These are phyloP conservation scores for Pollimyrus isidori DNA, from an alignment of 2,113 vertebrate species.

Conservation along the genomic window DNA sequence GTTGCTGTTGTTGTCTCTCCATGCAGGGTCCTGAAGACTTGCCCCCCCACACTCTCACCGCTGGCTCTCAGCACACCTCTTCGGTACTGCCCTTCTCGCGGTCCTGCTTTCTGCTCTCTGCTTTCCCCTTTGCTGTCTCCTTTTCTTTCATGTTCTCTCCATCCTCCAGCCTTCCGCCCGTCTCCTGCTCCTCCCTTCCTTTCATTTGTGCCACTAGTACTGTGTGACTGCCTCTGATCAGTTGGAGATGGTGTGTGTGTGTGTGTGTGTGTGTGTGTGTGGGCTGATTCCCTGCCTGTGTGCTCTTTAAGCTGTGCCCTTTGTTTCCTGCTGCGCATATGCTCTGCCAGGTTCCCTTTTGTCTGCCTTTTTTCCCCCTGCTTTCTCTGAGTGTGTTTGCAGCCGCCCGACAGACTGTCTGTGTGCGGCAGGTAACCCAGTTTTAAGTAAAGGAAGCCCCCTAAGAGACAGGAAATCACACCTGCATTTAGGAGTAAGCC, in stretches of 20 bases:
- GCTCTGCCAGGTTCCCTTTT: constrained; percentile 1
- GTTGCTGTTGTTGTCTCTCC: constrained; percentile 71
- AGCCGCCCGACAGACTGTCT: neutral
- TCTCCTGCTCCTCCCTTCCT: constrained; percentile 10
- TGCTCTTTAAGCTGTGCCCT: neutral
- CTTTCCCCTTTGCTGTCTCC: constrained; percentile 37
- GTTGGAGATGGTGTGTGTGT: neutral
- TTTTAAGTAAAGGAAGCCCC: neutral
- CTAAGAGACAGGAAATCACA: neutral
- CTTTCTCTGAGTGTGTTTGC: constrained; percentile 6
- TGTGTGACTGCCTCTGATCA: constrained; percentile 15
- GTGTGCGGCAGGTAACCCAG: neutral
- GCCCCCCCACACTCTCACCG: constrained; percentile 66
- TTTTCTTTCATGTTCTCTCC: constrained; percentile 13
- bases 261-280: neutral
- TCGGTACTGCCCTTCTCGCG: constrained; percentile 62
- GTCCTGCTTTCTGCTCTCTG: constrained; percentile 9
- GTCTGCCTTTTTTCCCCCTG: neutral
- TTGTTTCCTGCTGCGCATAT: neutral
- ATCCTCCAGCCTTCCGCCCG: neutral
- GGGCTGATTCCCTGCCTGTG: constrained; percentile 2
- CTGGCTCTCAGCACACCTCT: constrained; percentile 70
- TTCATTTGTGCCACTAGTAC: constrained; percentile 28
- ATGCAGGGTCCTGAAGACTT: constrained; percentile 73
- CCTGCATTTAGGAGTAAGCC: neutral